Evolutionary conservation across 2,797 vertebrate genomes (phyloP).

Genomic region (Eulemur mongoz): DNA sequence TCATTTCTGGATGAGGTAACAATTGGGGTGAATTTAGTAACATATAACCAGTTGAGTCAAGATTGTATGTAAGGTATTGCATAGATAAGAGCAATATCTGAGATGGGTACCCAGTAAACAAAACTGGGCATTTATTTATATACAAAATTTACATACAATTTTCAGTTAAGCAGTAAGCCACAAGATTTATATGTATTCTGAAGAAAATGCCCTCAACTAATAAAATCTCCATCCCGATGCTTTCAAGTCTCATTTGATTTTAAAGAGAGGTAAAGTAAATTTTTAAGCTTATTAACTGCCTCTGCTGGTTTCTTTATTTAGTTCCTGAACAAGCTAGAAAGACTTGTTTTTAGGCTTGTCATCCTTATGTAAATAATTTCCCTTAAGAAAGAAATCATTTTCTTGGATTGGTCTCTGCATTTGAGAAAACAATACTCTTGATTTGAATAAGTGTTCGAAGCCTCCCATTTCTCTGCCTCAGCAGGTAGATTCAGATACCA

Average conservation of each 20-base stretch:
- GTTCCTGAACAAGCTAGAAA: background rate
- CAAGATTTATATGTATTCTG: constrained; percentile 8
- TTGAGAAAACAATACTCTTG: constrained; percentile 27
- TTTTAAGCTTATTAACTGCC: background rate
- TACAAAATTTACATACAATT: background rate
- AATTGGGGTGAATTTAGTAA: background rate
- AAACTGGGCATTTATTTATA: constrained; percentile 20
- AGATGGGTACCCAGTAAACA: background rate
- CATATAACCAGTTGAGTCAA: background rate
- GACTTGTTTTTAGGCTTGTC: background rate
- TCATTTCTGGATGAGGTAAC: constrained; percentile 30
- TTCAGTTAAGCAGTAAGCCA: background rate
- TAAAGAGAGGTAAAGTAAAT: background rate
- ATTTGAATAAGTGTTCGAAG: background rate
- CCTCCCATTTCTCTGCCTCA: background rate
- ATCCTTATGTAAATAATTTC: background rate
- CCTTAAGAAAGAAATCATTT: background rate
- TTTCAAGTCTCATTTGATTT: background rate
- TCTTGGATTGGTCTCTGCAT: background rate
- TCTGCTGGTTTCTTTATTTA: background rate
- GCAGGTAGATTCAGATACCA: background rate
- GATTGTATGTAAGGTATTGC: background rate
- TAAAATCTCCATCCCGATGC: background rate
- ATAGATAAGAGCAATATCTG: background rate
- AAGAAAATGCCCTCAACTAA: background rate